phyloP scores from a whole-genome alignment of 2,888 invertebrate genomes.

The Lasioglossum malachurum region DNA sequence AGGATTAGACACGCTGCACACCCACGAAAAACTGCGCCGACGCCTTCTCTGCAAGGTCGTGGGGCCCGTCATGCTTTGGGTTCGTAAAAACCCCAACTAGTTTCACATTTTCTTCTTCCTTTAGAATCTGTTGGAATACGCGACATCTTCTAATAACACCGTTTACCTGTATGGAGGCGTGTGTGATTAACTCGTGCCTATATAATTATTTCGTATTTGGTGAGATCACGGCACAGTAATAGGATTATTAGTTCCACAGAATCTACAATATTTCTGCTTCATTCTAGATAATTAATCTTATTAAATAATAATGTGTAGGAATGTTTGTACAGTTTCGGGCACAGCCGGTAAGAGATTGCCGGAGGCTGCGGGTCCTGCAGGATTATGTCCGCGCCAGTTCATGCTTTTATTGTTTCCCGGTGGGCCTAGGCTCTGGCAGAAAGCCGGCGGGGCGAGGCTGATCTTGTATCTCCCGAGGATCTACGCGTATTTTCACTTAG shows the following conservation, averaged over 20 bases:
- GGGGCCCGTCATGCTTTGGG: not conserved
- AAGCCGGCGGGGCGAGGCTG: slow-evolving; percentile 23
- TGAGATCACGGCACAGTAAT: too few species aligned
- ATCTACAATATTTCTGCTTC: too few species aligned
- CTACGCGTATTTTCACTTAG: slow-evolving; percentile 84
- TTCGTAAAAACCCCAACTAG: not conserved
- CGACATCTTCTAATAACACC: too few species aligned
- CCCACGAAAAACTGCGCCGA: slow-evolving; percentile 23
- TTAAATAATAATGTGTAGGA: not conserved
- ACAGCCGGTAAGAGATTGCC: not conserved
- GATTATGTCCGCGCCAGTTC: slow-evolving; percentile 70
- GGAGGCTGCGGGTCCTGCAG: slow-evolving; percentile 59
- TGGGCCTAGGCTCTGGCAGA: slow-evolving; percentile 42
- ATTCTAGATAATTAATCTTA: too few species aligned
- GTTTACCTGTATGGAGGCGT: too few species aligned
- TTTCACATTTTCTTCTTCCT: not conserved
- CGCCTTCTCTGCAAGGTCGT: not conserved
- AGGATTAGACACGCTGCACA: slow-evolving; percentile 65
- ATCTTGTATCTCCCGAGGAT: slow-evolving; percentile 77
- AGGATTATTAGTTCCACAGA: too few species aligned
- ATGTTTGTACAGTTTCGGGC: not conserved
- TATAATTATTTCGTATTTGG: too few species aligned
- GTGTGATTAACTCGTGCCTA: too few species aligned
- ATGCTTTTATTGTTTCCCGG: slow-evolving; percentile 69
- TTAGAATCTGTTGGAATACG: too few species aligned